Conservation (phyloP, 2,797 vertebrate genomes). For the Oryzias dopingdopingensis region DNA sequence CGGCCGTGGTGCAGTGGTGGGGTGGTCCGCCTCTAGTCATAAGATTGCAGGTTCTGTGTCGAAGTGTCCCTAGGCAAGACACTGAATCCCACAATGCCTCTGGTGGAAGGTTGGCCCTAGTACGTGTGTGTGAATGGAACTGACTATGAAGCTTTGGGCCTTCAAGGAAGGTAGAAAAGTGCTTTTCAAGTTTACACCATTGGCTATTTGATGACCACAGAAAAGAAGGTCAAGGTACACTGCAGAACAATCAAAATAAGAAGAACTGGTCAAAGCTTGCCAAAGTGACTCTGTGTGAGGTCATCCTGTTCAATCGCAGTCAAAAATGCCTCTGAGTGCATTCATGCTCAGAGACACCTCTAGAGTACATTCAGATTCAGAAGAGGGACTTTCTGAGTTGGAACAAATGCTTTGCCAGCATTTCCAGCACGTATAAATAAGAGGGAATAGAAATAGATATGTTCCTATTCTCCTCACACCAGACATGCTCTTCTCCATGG, state of each 20-base stretch:
- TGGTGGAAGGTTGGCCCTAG: too few relatives aligned
- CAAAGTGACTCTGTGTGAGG: constrained; percentile 10
- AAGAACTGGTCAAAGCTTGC: constrained; percentile 16
- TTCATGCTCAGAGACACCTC: constrained; percentile 12
- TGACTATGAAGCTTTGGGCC: too few relatives aligned
- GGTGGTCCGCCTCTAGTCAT: too few relatives aligned
- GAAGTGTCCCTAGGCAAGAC: too few relatives aligned
- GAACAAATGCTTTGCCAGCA: constrained; percentile 22
- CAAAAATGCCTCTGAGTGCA: not conserved
- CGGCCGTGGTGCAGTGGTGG: too few relatives aligned
- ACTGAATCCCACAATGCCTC: too few relatives aligned
- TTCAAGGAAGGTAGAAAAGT: too few relatives aligned
- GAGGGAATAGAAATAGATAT: constrained; percentile 9
- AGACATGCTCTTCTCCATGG: constrained; percentile 19
- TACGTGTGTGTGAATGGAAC: too few relatives aligned
- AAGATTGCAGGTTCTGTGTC: too few relatives aligned
- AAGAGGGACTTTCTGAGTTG: constrained; percentile 1
- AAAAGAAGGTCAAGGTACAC: not conserved
- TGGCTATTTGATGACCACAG: not conserved
- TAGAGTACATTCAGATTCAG: constrained; percentile 12
- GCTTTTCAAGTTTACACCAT: too few relatives aligned
- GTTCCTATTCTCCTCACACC: constrained; percentile 22
- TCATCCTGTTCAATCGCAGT: constrained; percentile 7
- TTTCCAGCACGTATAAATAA: constrained; percentile 19
- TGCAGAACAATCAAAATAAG: not conserved